Evolutionary conservation across 2,797 vertebrate genomes (phyloP).

Genomic region (Gymnodraco acuticeps): DNA sequence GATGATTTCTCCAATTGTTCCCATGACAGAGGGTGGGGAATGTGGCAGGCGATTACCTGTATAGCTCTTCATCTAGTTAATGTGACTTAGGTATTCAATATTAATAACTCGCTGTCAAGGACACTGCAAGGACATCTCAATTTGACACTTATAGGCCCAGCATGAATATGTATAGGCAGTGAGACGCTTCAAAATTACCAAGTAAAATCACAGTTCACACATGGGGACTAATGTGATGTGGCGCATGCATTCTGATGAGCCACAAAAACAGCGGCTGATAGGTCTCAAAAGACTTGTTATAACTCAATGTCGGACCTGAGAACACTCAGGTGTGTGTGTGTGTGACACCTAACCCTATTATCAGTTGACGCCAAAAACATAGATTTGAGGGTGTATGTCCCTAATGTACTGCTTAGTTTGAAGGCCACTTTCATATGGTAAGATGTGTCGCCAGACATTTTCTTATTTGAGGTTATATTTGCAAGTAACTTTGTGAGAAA

Average conservation of each 20-base stretch:
- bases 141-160: slow-evolving; percentile 76
- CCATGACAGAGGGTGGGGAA: slow-evolving; percentile 35
- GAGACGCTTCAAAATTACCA: slow-evolving; percentile 77
- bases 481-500: background rate
- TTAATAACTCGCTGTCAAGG: slow-evolving; percentile 84
- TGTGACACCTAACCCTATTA: no score
- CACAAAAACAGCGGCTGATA: slow-evolving; percentile 60
- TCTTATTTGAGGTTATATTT: no score
- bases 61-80: slow-evolving; percentile 60
- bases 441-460: no score
- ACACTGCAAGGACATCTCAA: slow-evolving; percentile 81
- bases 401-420: no score
- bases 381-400: no score
- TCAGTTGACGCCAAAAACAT: no score
- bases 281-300: slow-evolving; percentile 76
- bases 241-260: slow-evolving; percentile 76
- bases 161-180: slow-evolving; percentile 82
- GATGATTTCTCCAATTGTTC: slow-evolving; percentile 56
- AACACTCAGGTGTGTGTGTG: slow-evolving; percentile 34
- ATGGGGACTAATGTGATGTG: slow-evolving; percentile 76
- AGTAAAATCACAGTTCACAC: slow-evolving; percentile 79
- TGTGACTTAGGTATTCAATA: slow-evolving; percentile 80
- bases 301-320: slow-evolving; percentile 54
- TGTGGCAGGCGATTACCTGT: slow-evolving; percentile 64
- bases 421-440: no score